A percentile compares a stretch with the other conserved stretches of the same genome.
These are phyloP conservation scores for Ophiothrix spiculata DNA, from an alignment of 35 echinoderm and acorn worm genomes.

Conservation along the genomic window DNA sequence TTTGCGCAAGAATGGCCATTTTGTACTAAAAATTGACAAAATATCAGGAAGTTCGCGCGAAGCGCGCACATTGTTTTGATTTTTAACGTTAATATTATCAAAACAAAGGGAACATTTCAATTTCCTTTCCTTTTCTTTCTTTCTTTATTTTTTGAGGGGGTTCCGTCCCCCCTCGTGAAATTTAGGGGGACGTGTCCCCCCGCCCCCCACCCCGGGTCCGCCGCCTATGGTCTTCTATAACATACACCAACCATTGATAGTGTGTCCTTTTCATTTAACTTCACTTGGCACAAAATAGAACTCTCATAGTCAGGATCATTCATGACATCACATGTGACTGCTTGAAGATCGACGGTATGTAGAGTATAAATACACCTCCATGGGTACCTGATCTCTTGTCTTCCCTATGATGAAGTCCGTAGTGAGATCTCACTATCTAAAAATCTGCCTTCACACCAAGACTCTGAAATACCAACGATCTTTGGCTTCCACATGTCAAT, in stretches of 20 bases:
- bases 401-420: background rate
- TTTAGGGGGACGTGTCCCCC: too few relatives aligned
- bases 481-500: slow-evolving; percentile 25
- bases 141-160: too few relatives aligned
- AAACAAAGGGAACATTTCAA: too few relatives aligned
- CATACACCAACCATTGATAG: background rate
- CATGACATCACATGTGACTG: background rate
- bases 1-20: too few relatives aligned
- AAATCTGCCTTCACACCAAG: slow-evolving; percentile 4
- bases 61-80: too few relatives aligned
- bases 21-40: too few relatives aligned
- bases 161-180: too few relatives aligned
- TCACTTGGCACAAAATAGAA: slow-evolving; percentile 12
- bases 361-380: slow-evolving; percentile 6
- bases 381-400: background rate
- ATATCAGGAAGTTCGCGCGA: too few relatives aligned
- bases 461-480: background rate
- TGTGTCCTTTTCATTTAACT: background rate
- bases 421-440: slow-evolving; percentile 7
- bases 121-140: too few relatives aligned
- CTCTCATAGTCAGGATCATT: background rate
- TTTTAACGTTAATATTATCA: too few relatives aligned
- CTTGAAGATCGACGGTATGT: background rate
- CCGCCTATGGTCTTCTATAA: too few relatives aligned
- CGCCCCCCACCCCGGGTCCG: too few relatives aligned